phyloP scores from a whole-genome alignment of 2,888 invertebrate genomes.

The Acanthosoma haemorrhoidale region DNA sequence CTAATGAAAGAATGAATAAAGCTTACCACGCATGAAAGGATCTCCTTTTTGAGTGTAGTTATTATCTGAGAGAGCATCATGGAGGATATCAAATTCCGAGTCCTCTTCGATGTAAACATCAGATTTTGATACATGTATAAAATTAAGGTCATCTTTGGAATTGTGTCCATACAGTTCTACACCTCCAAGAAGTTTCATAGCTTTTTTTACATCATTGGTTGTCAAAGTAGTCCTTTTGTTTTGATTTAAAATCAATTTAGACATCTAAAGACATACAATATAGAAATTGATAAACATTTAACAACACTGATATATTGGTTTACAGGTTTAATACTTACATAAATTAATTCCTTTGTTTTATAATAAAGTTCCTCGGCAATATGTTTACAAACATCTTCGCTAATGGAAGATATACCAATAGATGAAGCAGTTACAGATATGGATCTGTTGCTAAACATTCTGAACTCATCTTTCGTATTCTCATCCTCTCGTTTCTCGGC shows the following conservation, averaged over 20 bases:
- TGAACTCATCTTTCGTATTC: conserved; percentile 4
- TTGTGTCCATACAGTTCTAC: conserved; percentile 37
- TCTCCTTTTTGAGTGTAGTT: conserved; percentile 29
- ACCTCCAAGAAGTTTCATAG: conserved; percentile 36
- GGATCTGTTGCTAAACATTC: conserved; percentile 26
- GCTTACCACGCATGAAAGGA: conserved; percentile 36
- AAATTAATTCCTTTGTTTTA: conserved; percentile 51
- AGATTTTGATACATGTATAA: conserved; percentile 35
- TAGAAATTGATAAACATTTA: not conserved
- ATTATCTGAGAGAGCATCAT: conserved; percentile 29
- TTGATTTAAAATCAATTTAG: conserved; percentile 36
- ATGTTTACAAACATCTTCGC: conserved; percentile 48
- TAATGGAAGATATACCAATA: conserved; percentile 35
- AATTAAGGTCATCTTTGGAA: conserved; percentile 33
- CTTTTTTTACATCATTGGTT: conserved; percentile 39
- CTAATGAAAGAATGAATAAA: too few relatives aligned
- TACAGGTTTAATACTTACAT: conserved; percentile 46
- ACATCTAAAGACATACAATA: conserved; percentile 28
- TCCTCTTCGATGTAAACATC: conserved; percentile 38
- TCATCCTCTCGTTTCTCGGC: conserved; percentile 7
- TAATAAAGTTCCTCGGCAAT: conserved; percentile 54
- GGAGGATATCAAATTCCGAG: conserved; percentile 35
- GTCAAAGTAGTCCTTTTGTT: conserved; percentile 38
- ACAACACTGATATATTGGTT: not conserved
- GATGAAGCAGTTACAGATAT: conserved; percentile 36